A percentile compares a stretch with the other conserved stretches of the same genome.
Evolutionary conservation across 2,888 invertebrate species (phyloP).

Genomic region (Theretra japonica): DNA sequence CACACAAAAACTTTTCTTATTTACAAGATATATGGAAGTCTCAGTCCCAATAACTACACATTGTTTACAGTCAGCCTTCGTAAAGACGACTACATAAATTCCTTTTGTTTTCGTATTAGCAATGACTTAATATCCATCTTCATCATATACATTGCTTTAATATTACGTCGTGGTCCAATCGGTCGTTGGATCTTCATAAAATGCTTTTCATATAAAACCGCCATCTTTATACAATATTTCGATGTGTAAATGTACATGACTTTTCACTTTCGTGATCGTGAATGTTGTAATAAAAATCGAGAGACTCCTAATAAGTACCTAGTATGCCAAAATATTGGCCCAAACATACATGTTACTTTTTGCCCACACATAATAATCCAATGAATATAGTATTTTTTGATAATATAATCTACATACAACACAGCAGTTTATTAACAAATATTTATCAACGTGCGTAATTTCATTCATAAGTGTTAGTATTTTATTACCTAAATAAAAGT

Average conservation of each 20-base stretch:
- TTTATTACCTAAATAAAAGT: background rate
- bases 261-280: background rate
- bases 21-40: background rate
- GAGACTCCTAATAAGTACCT: background rate
- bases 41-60: background rate
- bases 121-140: background rate
- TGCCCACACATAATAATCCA: background rate
- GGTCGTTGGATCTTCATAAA: background rate
- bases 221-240: background rate
- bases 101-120: background rate
- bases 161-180: background rate
- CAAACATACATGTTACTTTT: background rate
- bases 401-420: too few species aligned
- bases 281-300: background rate
- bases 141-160: too few species aligned
- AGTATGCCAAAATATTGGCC: background rate
- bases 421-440: too few species aligned
- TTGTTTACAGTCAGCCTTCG: background rate
- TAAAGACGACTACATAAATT: background rate
- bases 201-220: slow-evolving; percentile 7
- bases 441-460: too few species aligned
- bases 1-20: slow-evolving; percentile 43
- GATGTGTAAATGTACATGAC: background rate
- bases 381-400: background rate
- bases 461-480: background rate